Evolutionary conservation across 2,113 vertebrate genomes (phyloP).

Genomic region (Larimichthys polyactis): DNA sequence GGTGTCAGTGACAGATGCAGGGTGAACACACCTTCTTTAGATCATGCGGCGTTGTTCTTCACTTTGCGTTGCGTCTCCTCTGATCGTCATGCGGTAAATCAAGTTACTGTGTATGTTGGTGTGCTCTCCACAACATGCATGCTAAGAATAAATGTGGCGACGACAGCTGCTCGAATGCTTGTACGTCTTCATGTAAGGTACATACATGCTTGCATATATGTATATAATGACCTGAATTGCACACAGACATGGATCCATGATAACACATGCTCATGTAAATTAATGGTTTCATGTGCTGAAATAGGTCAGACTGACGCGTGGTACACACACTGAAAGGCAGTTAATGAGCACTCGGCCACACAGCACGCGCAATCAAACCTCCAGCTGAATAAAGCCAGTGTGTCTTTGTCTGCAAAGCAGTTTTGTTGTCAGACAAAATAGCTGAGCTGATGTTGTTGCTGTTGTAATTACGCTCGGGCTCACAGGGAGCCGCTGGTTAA

Average conservation of each 20-base stretch:
- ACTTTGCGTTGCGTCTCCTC: background rate
- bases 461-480: constrained; percentile 73
- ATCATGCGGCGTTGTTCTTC: background rate
- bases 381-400: constrained; percentile 32
- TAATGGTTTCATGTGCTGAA: background rate
- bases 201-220: background rate
- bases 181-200: background rate
- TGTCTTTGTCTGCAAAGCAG: constrained; percentile 55
- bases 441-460: constrained; percentile 59
- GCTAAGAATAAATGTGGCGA: background rate
- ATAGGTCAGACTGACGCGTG: background rate
- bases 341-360: background rate
- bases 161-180: background rate
- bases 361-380: background rate
- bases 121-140: background rate
- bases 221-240: background rate
- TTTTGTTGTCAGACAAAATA: constrained; percentile 73
- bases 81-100: background rate
- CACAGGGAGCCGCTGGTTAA: constrained; percentile 68
- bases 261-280: background rate
- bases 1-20: background rate
- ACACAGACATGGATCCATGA: too few species aligned
- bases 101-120: background rate
- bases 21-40: background rate
- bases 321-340: background rate